Evolutionary conservation across 2,797 vertebrate species (phyloP).

Genomic region (Rhinichthys osculus): DNA sequence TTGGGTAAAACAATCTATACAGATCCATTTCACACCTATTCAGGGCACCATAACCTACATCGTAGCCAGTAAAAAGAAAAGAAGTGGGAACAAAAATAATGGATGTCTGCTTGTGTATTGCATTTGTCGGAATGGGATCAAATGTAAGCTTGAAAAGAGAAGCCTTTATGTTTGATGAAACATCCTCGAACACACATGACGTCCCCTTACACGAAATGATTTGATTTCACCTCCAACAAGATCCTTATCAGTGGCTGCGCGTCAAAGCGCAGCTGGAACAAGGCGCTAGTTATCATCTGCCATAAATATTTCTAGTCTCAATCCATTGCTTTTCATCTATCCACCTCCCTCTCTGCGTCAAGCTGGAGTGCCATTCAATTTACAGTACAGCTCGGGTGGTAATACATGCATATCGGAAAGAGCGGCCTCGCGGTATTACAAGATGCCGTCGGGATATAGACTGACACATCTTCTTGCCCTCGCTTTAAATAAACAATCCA

Average conservation of each 20-base stretch:
- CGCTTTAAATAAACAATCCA: constrained; percentile 80
- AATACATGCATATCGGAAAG: constrained; percentile 73
- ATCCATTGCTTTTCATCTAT: constrained; percentile 55
- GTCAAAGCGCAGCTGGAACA: constrained; percentile 72
- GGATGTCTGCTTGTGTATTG: constrained; percentile 42
- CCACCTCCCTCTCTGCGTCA: constrained; percentile 42
- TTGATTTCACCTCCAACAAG: constrained; percentile 69
- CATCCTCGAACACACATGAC: constrained; percentile 15
- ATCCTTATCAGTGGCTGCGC: constrained; percentile 70
- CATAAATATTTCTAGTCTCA: constrained; percentile 54
- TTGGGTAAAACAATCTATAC: neutral
- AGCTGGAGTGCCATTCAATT: constrained; percentile 63
- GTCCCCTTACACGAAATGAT: constrained; percentile 63
- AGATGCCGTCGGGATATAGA: constrained; percentile 46
- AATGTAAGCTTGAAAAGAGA: constrained; percentile 34
- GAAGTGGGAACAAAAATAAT: constrained; percentile 38
- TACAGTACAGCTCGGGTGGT: constrained; percentile 65
- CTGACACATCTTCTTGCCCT: constrained; percentile 70
- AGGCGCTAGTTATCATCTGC: constrained; percentile 67
- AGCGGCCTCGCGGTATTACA: constrained; percentile 33
- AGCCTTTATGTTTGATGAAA: constrained; percentile 43
- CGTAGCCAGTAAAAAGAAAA: constrained; percentile 39
- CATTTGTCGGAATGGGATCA: constrained; percentile 48
- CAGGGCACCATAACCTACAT: neutral
- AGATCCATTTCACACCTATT: constrained; percentile 6